A percentile compares a stretch with the other conserved stretches of the same genome.
These are phyloP conservation scores for Melolontha melolontha DNA, from an alignment of 2,888 invertebrate species.

Conservation along the genomic window DNA sequence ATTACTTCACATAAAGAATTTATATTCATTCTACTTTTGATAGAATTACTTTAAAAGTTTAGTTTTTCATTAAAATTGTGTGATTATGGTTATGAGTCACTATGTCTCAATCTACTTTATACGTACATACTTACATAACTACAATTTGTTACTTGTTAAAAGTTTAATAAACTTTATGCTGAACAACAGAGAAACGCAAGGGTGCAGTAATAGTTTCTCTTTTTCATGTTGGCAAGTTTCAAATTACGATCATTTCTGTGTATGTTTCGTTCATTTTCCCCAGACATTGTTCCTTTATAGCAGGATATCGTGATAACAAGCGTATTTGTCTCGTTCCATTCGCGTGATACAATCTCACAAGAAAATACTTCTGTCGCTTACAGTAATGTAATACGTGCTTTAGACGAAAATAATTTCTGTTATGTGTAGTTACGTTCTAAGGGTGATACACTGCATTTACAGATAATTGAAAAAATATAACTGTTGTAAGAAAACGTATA, in stretches of 20 bases:
- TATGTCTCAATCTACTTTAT: no score
- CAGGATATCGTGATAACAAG: conserved; percentile 30
- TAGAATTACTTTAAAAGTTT: no score
- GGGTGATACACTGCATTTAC: conserved; percentile 9
- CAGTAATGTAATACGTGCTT: conserved; percentile 30
- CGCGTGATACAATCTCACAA: conserved; percentile 30
- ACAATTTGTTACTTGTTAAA: not conserved
- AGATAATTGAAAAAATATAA: conserved; percentile 3
- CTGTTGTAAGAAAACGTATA: no score
- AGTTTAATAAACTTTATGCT: conserved; percentile 9
- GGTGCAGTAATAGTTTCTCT: conserved; percentile 1
- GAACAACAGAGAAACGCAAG: not conserved
- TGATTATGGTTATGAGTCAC: no score
- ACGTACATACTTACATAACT: not conserved
- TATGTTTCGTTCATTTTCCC: not conserved
- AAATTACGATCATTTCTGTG: conserved; percentile 19
- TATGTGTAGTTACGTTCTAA: not conserved
- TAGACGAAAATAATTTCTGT: conserved; percentile 16
- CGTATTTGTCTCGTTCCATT: conserved; percentile 24
- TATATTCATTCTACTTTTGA: no score
- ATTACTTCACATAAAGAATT: no score
- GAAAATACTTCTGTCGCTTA: conserved; percentile 28
- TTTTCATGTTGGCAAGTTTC: conserved; percentile 17
- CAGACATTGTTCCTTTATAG: conserved; percentile 19
- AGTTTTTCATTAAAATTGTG: no score